These are phyloP conservation scores for Meliscaeva auricollis DNA, from an alignment of 2,888 invertebrate genomes.

Conservation along the genomic window DNA sequence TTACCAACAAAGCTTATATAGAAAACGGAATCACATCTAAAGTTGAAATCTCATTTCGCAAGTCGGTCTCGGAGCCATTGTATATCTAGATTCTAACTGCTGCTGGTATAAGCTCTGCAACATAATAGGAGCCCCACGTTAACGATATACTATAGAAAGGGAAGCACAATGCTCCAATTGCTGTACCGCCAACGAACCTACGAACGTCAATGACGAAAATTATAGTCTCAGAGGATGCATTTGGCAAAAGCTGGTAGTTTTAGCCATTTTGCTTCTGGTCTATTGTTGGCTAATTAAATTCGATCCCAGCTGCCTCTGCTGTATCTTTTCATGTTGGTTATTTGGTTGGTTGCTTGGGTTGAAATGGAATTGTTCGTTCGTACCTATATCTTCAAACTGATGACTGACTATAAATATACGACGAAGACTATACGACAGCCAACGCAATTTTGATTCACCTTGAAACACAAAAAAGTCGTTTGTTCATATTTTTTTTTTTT, in stretches of 20 bases:
- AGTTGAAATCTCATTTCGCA: conserved; percentile 65
- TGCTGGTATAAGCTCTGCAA: conserved; percentile 10
- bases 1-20: neutral
- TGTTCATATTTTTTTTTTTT: neutral
- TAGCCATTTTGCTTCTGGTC: conserved; percentile 42
- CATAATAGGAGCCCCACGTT: conserved; percentile 31
- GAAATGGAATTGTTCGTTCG: neutral
- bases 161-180: conserved; percentile 63
- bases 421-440: neutral
- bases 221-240: conserved; percentile 42
- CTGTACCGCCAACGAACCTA: conserved; percentile 47
- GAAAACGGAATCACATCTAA: conserved; percentile 52
- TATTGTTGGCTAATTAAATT: conserved; percentile 72
- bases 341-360: neutral
- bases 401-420: too few relatives aligned
- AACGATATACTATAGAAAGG: conserved; percentile 2
- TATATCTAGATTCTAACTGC: neutral
- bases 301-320: conserved; percentile 50
- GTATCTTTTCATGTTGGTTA: neutral
- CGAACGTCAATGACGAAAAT: conserved; percentile 61
- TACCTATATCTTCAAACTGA: neutral
- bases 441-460: conserved; percentile 39
- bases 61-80: conserved; percentile 38
- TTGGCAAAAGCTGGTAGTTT: conserved; percentile 31
- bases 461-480: conserved; percentile 39